These are phyloP conservation scores for Solenopsis invicta DNA, from an alignment of 1,140 invertebrate genomes.

Conservation along the genomic window DNA sequence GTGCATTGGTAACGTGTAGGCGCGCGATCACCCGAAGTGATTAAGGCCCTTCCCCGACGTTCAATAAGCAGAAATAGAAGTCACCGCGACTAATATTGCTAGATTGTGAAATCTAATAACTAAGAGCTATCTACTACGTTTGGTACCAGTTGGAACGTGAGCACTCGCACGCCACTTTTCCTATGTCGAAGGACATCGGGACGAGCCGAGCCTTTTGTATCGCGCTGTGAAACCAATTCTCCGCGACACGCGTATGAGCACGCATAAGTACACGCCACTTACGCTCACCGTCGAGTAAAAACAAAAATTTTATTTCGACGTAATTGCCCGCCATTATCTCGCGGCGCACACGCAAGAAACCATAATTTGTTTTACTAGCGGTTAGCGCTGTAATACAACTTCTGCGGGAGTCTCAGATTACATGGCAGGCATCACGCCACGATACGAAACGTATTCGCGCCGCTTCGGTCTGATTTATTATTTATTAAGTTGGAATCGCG, in stretches of 20 bases:
- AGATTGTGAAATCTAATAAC: background rate
- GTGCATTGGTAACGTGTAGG: constrained; percentile 12
- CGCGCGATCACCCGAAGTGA: constrained; percentile 1
- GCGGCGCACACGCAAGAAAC: constrained; percentile 23
- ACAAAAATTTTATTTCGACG: constrained; percentile 40
- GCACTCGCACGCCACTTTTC: background rate
- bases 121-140: background rate
- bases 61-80: constrained; percentile 36
- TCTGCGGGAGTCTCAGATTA: constrained; percentile 48
- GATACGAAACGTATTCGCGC: constrained; percentile 34
- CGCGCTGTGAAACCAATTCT: constrained; percentile 13
- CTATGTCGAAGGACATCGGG: background rate
- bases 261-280: constrained; percentile 1
- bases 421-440: constrained; percentile 39
- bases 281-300: background rate
- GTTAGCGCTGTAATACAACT: constrained; percentile 46
- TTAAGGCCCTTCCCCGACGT: background rate
- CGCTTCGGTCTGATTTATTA: constrained; percentile 57
- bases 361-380: constrained; percentile 50
- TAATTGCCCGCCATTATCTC: constrained; percentile 55
- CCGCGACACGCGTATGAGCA: background rate
- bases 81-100: background rate
- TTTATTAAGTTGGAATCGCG: constrained; percentile 59
- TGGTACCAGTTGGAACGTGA: background rate
- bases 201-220: background rate